These are phyloP conservation scores for Bombylius major DNA, from an alignment of 2,888 invertebrate species.

Conservation along the genomic window DNA sequence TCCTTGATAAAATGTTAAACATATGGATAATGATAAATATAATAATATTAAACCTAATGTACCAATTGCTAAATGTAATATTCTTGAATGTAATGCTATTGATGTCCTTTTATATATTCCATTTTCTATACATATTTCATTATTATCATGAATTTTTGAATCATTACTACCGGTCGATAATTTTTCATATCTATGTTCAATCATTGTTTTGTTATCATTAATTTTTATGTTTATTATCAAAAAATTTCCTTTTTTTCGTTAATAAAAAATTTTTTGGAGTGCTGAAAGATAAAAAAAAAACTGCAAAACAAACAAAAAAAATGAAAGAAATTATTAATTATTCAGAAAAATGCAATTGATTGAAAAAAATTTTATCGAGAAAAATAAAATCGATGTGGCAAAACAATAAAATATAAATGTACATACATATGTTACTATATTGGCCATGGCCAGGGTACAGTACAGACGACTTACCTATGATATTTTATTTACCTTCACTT, in stretches of 20 bases:
- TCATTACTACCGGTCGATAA: slow-evolving; percentile 20
- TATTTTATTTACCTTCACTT: background rate
- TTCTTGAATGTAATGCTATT: slow-evolving; percentile 14
- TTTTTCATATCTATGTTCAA: slow-evolving; percentile 30
- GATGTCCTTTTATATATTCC: slow-evolving; percentile 6
- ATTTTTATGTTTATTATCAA: background rate
- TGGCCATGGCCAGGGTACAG: no score
- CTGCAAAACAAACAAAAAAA: no score
- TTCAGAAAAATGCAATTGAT: no score
- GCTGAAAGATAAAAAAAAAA: no score
- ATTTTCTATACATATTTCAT: slow-evolving; percentile 26
- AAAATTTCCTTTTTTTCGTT: no score
- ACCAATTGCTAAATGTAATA: slow-evolving; percentile 34
- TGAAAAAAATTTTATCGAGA: background rate
- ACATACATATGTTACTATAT: no score
- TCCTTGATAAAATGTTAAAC: slow-evolving; percentile 94
- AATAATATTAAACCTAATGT: slow-evolving; percentile 50
- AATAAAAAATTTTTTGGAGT: no score
- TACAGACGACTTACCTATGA: no score
- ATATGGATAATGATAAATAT: slow-evolving; percentile 86
- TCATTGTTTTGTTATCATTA: slow-evolving; percentile 12
- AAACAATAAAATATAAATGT: background rate
- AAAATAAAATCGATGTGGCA: background rate
- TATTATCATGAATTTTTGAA: slow-evolving; percentile 19
- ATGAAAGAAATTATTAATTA: no score